Conservation (phyloP, 2,888 invertebrate genomes). For the Eupithecia exiguata region DNA sequence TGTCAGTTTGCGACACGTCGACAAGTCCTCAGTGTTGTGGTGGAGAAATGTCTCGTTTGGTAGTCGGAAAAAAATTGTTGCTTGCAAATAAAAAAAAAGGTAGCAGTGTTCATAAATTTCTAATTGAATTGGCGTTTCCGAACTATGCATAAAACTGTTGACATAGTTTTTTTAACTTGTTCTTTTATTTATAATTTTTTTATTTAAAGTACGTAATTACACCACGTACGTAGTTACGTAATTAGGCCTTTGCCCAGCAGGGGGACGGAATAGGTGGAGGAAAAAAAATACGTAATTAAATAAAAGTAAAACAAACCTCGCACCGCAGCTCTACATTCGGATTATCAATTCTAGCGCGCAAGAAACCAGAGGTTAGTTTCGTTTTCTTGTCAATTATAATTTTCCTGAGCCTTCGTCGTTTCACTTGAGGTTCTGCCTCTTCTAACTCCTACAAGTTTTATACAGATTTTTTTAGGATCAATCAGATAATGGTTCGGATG, state of each 20-base stretch:
- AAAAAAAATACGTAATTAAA: not conserved
- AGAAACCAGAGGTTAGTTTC: conserved; percentile 50
- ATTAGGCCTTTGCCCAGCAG: too few relatives aligned
- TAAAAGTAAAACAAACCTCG: conserved; percentile 49
- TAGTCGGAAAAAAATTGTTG: not conserved
- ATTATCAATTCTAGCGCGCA: conserved; percentile 62
- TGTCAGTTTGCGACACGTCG: not conserved
- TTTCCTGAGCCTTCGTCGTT: conserved; percentile 55
- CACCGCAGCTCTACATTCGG: conserved; percentile 63
- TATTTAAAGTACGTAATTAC: too few relatives aligned
- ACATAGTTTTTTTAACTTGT: too few relatives aligned
- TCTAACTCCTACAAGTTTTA: conserved; percentile 61
- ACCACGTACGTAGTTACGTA: too few relatives aligned
- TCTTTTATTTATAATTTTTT: too few relatives aligned
- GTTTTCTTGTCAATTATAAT: conserved; percentile 67
- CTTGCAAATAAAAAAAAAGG: not conserved
- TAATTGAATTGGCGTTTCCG: not conserved
- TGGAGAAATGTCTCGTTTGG: not conserved
- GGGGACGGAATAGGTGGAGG: too few relatives aligned
- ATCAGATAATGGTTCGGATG: not conserved
- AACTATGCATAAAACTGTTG: not conserved
- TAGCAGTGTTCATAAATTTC: too few relatives aligned
- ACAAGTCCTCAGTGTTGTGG: not conserved
- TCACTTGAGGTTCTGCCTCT: conserved; percentile 53
- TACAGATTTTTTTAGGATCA: not conserved